These are phyloP conservation scores for Pachypanchax playfairii DNA, from an alignment of 2,113 vertebrate genomes.

Conservation along the genomic window DNA sequence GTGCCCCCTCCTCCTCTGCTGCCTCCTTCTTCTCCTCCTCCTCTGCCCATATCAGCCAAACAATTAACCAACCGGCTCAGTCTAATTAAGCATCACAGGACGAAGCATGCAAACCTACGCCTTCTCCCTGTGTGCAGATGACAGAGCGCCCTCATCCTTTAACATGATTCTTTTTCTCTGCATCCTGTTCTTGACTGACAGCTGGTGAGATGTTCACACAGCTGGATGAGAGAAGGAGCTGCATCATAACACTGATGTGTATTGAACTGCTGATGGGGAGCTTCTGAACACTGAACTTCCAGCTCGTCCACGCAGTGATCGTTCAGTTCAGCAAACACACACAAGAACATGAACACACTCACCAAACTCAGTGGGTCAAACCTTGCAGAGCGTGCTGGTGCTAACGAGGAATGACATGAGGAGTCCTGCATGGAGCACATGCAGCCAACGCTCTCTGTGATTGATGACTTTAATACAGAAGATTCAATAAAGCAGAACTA, in stretches of 20 bases:
- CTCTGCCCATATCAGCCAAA: constrained; percentile 55
- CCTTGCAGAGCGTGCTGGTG: background rate
- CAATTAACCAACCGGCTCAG: constrained; percentile 64
- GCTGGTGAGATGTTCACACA: too few species aligned
- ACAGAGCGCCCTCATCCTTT: background rate
- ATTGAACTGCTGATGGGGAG: background rate
- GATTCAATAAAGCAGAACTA: constrained; percentile 75
- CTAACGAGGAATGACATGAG: constrained; percentile 36
- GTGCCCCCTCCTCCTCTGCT: constrained; percentile 14
- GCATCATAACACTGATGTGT: too few species aligned
- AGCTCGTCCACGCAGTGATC: background rate
- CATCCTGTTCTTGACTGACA: too few species aligned
- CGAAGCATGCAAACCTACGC: constrained; percentile 34
- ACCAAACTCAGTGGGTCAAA: too few species aligned
- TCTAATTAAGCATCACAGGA: constrained; percentile 57
- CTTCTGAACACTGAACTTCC: too few species aligned
- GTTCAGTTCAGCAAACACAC: background rate
- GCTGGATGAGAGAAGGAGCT: too few species aligned
- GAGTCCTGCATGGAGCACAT: constrained; percentile 11
- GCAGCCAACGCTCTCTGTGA: constrained; percentile 55
- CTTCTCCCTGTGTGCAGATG: constrained; percentile 9
- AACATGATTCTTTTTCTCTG: background rate
- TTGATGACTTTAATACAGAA: constrained; percentile 76
- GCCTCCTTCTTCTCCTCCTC: constrained; percentile 11
- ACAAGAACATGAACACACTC: too few species aligned